Conservation (phyloP, 2,888 invertebrate genomes). For the Tubiluchus corallicola region DNA sequence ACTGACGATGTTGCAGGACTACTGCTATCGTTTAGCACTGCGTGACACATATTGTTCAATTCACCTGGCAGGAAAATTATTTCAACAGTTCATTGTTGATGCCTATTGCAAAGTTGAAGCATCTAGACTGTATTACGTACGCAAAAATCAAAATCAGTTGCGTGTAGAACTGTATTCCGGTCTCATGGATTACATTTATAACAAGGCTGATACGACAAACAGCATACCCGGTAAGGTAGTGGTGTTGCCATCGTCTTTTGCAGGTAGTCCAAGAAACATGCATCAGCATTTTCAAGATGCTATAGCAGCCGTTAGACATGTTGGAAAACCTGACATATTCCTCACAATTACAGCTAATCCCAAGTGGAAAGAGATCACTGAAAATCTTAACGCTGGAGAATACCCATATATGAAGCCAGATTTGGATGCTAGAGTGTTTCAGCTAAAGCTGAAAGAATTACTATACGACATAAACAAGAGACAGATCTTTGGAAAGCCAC, state of each 20-base stretch:
- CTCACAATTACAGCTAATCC: slow-evolving; percentile 4
- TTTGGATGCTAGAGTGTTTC: not conserved
- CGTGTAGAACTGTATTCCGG: slow-evolving; percentile 5
- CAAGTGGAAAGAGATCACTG: not conserved
- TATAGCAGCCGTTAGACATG: not conserved
- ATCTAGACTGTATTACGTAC: not conserved
- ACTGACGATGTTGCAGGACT: not conserved
- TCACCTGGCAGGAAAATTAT: not conserved
- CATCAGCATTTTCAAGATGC: not conserved
- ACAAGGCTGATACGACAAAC: not conserved
- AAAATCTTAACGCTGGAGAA: not conserved
- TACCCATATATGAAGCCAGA: not conserved
- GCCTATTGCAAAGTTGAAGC: not conserved
- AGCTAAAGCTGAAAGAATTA: slow-evolving; percentile 2
- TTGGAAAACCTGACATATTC: slow-evolving; percentile 5
- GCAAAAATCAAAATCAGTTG: not conserved
- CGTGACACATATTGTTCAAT: not conserved
- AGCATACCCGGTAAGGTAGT: not conserved
- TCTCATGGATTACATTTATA: slow-evolving; percentile 1
- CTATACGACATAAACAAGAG: not conserved
- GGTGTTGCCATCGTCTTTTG: not conserved
- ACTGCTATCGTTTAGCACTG: not conserved
- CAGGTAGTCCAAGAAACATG: not conserved
- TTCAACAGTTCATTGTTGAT: slow-evolving; percentile 4
- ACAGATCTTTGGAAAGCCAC: slow-evolving; percentile 12